These are phyloP conservation scores for Noctua pronuba DNA, from an alignment of 2,888 invertebrate species.

Conservation along the genomic window DNA sequence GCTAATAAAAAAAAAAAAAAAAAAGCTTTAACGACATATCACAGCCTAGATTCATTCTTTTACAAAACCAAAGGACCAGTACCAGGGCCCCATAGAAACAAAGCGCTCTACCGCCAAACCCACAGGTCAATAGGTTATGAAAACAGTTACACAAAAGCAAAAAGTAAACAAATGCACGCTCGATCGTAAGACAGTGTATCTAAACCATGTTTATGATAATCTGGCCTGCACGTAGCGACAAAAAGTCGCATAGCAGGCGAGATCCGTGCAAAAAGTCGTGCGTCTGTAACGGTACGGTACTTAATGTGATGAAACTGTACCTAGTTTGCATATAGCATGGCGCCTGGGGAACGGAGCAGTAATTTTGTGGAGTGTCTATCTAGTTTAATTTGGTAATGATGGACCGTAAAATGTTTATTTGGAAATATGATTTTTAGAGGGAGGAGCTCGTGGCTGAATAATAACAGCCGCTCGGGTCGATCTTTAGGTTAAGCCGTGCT, in stretches of 20 bases:
- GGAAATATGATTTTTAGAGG: not conserved
- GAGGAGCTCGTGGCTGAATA: too few relatives aligned
- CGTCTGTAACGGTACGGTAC: slow-evolving; percentile 52
- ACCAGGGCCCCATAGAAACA: slow-evolving; percentile 28
- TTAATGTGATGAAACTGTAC: slow-evolving; percentile 51
- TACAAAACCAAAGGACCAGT: not conserved
- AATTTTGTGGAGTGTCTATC: slow-evolving; percentile 49
- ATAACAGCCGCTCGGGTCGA: too few relatives aligned
- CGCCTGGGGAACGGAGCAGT: slow-evolving; percentile 31
- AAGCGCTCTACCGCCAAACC: slow-evolving; percentile 7
- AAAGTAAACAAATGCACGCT: slow-evolving; percentile 49
- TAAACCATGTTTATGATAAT: slow-evolving; percentile 58
- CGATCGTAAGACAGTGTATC: slow-evolving; percentile 27
- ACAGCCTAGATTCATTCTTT: not conserved
- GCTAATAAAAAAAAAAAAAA: too few relatives aligned
- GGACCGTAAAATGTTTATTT: not conserved
- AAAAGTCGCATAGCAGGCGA: slow-evolving; percentile 58
- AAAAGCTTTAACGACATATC: not conserved
- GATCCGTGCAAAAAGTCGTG: slow-evolving; percentile 61
- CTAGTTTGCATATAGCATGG: slow-evolving; percentile 49
- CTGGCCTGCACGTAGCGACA: slow-evolving; percentile 43
- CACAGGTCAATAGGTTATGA: slow-evolving; percentile 33
- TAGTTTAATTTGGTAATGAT: slow-evolving; percentile 47
- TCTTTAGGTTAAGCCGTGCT: too few relatives aligned
- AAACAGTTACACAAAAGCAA: slow-evolving; percentile 42